phyloP scores from a whole-genome alignment of 2,888 invertebrate species.

The Ametastegia equiseti region DNA sequence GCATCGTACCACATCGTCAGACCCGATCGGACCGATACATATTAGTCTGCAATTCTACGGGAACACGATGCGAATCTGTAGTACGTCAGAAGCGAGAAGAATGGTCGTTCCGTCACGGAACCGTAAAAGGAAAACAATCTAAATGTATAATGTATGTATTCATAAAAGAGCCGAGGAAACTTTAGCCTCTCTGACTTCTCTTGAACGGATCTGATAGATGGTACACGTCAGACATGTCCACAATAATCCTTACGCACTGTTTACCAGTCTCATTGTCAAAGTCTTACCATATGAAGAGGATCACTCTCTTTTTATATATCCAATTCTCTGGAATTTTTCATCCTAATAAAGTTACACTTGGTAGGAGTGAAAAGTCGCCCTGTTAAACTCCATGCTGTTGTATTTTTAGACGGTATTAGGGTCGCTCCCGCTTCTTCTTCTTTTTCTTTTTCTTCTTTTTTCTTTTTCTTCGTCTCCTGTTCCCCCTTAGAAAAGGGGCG shows the following conservation, averaged over 20 bases:
- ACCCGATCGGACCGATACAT: not conserved
- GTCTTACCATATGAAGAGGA: not conserved
- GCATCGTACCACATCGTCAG: too few relatives aligned
- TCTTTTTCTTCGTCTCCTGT: not conserved
- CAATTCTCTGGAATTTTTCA: not conserved
- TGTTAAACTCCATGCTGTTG: slow-evolving; percentile 9
- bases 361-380: slow-evolving; percentile 37
- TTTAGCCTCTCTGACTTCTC: not conserved
- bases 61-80: slow-evolving; percentile 14
- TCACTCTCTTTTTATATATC: not conserved
- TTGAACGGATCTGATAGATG: slow-evolving; percentile 21
- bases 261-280: not conserved
- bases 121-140: not conserved
- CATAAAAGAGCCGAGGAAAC: slow-evolving; percentile 4
- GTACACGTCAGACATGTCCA: not conserved
- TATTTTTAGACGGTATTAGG: slow-evolving; percentile 44
- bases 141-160: slow-evolving; percentile 26
- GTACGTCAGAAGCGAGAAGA: slow-evolving; percentile 4
- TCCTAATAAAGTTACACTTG: slow-evolving; percentile 39
- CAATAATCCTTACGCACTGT: slow-evolving; percentile 23
- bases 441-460: not conserved
- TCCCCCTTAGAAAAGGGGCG: not conserved
- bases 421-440: not conserved
- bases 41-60: not conserved
- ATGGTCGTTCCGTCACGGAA: not conserved